These are phyloP conservation scores for Colaptes auratus DNA, from an alignment of 2,113 vertebrate genomes.

Conservation along the genomic window DNA sequence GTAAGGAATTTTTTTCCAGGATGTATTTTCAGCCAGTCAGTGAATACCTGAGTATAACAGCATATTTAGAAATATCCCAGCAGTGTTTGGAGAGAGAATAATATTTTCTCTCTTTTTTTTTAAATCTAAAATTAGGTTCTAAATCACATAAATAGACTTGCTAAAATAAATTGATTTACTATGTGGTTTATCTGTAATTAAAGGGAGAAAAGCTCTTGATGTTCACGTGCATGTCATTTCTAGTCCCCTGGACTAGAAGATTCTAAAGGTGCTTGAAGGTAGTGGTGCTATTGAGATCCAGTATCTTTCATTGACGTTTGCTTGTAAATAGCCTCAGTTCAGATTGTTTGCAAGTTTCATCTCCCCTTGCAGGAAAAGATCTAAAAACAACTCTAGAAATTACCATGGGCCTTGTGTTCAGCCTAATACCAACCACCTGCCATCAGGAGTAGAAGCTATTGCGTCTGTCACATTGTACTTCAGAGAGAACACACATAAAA, in stretches of 20 bases:
- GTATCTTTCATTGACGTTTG: neutral
- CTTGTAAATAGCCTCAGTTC: neutral
- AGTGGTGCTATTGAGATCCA: neutral
- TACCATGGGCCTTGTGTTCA: neutral
- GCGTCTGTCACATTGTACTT: neutral
- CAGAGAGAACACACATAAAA: neutral
- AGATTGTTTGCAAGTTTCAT: neutral
- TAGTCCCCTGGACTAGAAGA: neutral
- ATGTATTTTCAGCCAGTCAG: neutral
- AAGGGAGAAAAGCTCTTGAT: neutral
- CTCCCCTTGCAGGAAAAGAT: neutral
- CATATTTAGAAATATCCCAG: neutral
- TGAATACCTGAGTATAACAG: neutral
- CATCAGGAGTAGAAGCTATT: neutral
- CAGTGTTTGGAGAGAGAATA: neutral
- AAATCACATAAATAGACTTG: neutral
- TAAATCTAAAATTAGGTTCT: neutral
- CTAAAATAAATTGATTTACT: neutral
- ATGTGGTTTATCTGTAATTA: neutral
- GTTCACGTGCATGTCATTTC: neutral
- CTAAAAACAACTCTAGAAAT: neutral
- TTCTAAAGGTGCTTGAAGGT: neutral
- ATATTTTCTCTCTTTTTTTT: too few relatives aligned
- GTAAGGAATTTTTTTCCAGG: neutral
- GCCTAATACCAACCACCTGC: neutral